Conservation (phyloP, 2,888 invertebrate genomes). For the Deilephila porcellus region DNA sequence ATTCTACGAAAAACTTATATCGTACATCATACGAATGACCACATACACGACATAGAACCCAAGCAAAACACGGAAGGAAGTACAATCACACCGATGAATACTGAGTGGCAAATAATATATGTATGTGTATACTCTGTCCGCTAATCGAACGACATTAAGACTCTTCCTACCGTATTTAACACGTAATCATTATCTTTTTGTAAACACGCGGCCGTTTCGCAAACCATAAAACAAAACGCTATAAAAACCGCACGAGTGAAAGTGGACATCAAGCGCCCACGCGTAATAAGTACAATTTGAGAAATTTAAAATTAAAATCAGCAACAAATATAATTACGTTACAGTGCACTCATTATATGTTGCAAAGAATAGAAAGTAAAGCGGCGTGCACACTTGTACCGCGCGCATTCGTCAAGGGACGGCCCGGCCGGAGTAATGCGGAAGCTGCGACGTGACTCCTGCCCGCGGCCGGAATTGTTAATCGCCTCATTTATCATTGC, state of each 20-base stretch:
- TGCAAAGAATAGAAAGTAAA: constrained; percentile 60
- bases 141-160: constrained; percentile 25
- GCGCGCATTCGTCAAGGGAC: constrained; percentile 57
- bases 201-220: constrained; percentile 9
- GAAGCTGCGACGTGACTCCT: constrained; percentile 76
- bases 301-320: constrained; percentile 62
- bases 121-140: constrained; percentile 27
- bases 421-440: constrained; percentile 53
- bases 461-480: constrained; percentile 70
- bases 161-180: constrained; percentile 25
- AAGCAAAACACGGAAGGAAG: constrained; percentile 53
- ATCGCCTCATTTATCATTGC: constrained; percentile 69
- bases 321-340: constrained; percentile 36
- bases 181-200: constrained; percentile 7
- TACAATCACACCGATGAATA: constrained; percentile 38
- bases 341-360: constrained; percentile 44
- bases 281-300: constrained; percentile 46
- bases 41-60: constrained; percentile 26
- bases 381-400: constrained; percentile 43
- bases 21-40: too few species aligned
- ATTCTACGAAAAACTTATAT: too few species aligned
- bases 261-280: constrained; percentile 53
- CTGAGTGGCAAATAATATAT: constrained; percentile 46
- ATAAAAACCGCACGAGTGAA: constrained; percentile 53
- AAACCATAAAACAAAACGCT: constrained; percentile 29